Evolutionary conservation across 2,797 vertebrate genomes (phyloP).

Genomic region (Eulemur albifrons): DNA sequence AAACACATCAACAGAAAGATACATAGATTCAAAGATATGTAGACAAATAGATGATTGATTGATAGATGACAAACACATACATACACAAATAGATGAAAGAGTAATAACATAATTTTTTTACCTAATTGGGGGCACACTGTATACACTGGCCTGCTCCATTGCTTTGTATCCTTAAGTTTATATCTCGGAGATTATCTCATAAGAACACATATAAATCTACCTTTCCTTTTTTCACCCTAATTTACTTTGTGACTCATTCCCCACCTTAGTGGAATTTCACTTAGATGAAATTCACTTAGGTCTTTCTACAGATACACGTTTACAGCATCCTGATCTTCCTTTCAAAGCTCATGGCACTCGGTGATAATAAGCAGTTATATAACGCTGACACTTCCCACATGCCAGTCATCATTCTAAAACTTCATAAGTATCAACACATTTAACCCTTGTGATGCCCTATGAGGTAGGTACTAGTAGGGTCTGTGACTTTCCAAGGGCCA

Average conservation of each 20-base stretch:
- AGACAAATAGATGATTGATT: not conserved
- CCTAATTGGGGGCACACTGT: not conserved
- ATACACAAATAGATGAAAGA: not conserved
- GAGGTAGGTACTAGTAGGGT: not conserved
- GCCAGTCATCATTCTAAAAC: not conserved
- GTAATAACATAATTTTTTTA: not conserved
- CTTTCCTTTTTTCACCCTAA: not conserved
- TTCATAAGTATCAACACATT: not conserved
- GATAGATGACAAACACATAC: not conserved
- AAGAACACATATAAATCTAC: not conserved
- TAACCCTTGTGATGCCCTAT: not conserved
- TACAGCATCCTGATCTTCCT: not conserved
- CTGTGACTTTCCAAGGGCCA: not conserved
- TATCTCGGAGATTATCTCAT: not conserved
- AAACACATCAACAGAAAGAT: not conserved
- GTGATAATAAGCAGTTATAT: not conserved
- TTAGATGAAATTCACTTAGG: not conserved
- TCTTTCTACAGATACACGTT: not conserved
- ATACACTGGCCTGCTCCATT: not conserved
- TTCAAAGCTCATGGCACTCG: not conserved
- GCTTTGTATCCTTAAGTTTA: not conserved
- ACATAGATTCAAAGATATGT: not conserved
- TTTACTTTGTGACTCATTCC: slow-evolving; percentile 18
- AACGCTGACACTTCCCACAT: not conserved
- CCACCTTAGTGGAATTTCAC: not conserved